Conservation (phyloP, 2,113 vertebrate species). For the Tragelaphus imberbis region DNA sequence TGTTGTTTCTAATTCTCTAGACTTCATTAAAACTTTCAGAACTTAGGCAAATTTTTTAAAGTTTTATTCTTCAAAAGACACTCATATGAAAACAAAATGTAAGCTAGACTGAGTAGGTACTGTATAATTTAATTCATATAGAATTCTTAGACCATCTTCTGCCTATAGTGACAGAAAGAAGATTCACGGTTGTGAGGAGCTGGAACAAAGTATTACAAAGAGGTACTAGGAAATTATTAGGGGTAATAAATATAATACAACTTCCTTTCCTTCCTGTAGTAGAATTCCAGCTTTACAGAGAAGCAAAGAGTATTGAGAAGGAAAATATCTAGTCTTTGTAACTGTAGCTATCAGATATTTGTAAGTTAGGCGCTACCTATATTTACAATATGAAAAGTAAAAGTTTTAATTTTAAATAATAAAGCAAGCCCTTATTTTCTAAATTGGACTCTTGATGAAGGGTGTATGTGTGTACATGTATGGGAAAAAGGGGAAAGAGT, state of each 20-base stretch:
- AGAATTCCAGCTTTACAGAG: background rate
- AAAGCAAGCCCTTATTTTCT: background rate
- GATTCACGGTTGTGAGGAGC: background rate
- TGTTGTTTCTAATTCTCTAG: conserved; percentile 33
- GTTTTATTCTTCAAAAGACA: conserved; percentile 34
- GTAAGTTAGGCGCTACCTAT: background rate
- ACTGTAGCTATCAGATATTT: background rate
- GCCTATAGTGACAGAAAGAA: background rate
- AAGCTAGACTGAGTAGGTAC: background rate
- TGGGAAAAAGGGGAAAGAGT: background rate
- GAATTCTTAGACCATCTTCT: background rate
- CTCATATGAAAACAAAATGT: background rate
- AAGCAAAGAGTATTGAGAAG: background rate
- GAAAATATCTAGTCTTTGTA: background rate
- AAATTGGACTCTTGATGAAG: background rate
- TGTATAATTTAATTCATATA: background rate
- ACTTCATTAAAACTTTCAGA: background rate
- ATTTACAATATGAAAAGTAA: background rate
- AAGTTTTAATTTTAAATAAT: background rate
- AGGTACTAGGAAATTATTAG: background rate
- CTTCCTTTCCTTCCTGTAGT: background rate
- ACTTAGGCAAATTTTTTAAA: background rate
- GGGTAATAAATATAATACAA: background rate
- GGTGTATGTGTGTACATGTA: background rate
- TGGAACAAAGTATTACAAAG: background rate